Conservation (phyloP, 2,888 invertebrate species). For the Netelia virgata region DNA sequence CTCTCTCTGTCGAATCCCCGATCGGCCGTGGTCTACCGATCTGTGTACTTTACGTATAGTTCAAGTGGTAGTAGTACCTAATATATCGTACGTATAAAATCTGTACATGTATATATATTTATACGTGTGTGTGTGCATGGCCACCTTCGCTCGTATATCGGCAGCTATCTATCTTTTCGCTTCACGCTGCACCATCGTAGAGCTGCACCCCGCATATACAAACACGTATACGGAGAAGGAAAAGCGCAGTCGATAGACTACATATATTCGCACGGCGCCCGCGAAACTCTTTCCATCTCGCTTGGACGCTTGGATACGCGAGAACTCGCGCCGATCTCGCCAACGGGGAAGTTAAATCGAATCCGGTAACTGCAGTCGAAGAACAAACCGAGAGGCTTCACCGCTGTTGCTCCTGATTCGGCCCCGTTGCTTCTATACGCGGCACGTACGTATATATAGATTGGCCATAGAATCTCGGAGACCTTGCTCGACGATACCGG, state of each 20-base stretch:
- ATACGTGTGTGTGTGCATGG: constrained; percentile 6
- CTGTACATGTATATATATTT: not conserved
- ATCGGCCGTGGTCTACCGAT: constrained; percentile 55
- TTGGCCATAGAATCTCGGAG: constrained; percentile 11
- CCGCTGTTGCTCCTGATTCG: constrained; percentile 54
- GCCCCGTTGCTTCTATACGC: constrained; percentile 11
- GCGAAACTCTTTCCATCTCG: constrained; percentile 63
- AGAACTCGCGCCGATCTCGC: constrained; percentile 59
- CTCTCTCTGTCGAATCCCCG: constrained; percentile 49
- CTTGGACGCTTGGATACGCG: constrained; percentile 43
- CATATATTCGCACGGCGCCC: constrained; percentile 7
- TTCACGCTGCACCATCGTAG: constrained; percentile 38
- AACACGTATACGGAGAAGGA: constrained; percentile 25
- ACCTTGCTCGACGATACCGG: constrained; percentile 49
- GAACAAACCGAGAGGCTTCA: constrained; percentile 77
- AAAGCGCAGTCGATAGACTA: not conserved
- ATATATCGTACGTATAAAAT: constrained; percentile 12
- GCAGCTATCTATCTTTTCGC: constrained; percentile 60
- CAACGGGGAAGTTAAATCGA: constrained; percentile 82
- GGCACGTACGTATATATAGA: not conserved
- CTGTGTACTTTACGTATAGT: constrained; percentile 33
- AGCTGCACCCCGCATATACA: constrained; percentile 9
- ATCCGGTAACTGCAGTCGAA: constrained; percentile 81
- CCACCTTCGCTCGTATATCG: constrained; percentile 47
- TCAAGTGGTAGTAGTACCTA: constrained; percentile 29